Conservation (phyloP, 2,888 invertebrate species). For the Oscheius onirici region DNA sequence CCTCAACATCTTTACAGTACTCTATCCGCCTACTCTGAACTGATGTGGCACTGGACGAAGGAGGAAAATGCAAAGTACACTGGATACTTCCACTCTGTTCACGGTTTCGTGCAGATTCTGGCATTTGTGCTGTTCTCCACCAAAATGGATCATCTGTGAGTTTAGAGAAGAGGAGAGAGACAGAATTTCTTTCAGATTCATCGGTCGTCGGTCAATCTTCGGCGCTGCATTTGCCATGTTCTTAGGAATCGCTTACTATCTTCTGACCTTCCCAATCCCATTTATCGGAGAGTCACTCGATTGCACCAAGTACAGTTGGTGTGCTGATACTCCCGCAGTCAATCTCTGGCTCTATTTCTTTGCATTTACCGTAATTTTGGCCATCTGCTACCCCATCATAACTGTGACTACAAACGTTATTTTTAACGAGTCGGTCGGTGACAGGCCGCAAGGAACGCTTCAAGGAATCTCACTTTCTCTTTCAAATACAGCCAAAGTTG, state of each 20-base stretch:
- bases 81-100: slow-evolving; percentile 1
- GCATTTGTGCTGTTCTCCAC: not conserved
- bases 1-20: not conserved
- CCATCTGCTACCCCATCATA: slow-evolving; percentile 1
- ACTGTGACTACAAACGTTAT: slow-evolving; percentile 5
- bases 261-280: not conserved
- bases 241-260: not conserved
- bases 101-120: slow-evolving; percentile 3
- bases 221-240: not conserved
- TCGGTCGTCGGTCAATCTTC: not conserved
- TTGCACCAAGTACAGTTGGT: not conserved
- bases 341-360: not conserved
- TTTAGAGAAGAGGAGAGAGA: not conserved
- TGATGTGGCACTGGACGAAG: slow-evolving; percentile 19
- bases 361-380: slow-evolving; percentile 2
- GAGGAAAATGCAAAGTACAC: slow-evolving; percentile 6
- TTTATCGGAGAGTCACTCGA: not conserved
- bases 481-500: no score
- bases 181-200: no score
- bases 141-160: not conserved
- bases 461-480: no score
- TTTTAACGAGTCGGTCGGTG: not conserved
- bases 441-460: not conserved
- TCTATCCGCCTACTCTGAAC: not conserved
- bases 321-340: not conserved